Conservation (phyloP, 2,888 invertebrate genomes). For the Rhagophthalmus giganteus region DNA sequence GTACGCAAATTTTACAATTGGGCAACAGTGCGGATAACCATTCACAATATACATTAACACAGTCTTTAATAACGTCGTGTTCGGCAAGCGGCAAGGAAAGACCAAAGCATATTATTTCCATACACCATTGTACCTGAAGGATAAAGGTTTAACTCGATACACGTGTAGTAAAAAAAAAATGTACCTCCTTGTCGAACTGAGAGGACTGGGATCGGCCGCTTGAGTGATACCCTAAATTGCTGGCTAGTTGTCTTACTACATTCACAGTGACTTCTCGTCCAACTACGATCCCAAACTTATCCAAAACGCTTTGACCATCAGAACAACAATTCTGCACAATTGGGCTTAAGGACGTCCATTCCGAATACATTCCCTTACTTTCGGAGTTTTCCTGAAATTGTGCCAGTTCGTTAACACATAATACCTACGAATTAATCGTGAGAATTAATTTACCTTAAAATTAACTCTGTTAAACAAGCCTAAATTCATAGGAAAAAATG, state of each 20-base stretch:
- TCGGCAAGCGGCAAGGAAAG: constrained; percentile 86
- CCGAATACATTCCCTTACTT: constrained; percentile 78
- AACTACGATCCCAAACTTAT: constrained; percentile 71
- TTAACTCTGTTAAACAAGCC: constrained; percentile 81
- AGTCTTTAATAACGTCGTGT: constrained; percentile 93
- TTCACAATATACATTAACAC: constrained; percentile 95
- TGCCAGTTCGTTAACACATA: constrained; percentile 1
- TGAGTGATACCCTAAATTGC: constrained; percentile 73
- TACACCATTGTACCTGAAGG: constrained; percentile 80
- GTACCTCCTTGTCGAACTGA: constrained; percentile 85
- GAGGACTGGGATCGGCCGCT: constrained; percentile 79
- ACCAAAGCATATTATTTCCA: constrained; percentile 89
- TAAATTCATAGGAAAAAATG: constrained; percentile 67
- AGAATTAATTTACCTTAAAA: constrained; percentile 75
- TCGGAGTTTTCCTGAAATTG: constrained; percentile 61
- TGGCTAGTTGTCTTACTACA: constrained; percentile 76
- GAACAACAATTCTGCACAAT: constrained; percentile 66
- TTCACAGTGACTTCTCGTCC: constrained; percentile 81
- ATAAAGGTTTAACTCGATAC: no score
- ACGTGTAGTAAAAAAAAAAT: not conserved
- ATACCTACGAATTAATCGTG: constrained; percentile 21
- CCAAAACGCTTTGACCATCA: constrained; percentile 73
- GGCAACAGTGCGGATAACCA: constrained; percentile 90
- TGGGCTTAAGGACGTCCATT: constrained; percentile 76
- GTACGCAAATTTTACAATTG: constrained; percentile 83